phyloP scores from a whole-genome alignment of 2,888 invertebrate species.

The Andrena chrysosceles region DNA sequence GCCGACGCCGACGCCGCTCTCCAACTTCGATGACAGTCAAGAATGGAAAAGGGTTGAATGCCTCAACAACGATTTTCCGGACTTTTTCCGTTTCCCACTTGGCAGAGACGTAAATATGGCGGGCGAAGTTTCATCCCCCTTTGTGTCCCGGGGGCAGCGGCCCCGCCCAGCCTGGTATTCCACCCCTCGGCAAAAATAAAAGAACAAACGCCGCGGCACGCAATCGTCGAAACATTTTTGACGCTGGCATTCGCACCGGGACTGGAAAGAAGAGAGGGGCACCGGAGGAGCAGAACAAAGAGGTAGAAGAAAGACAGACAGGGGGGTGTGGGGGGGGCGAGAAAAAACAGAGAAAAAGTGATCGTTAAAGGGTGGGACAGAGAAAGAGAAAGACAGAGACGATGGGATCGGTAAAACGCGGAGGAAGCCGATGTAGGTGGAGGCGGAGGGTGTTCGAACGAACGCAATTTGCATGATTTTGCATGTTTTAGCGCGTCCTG shows the following conservation, averaged over 20 bases:
- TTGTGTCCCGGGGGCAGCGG: slow-evolving; percentile 72
- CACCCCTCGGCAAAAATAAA: slow-evolving; percentile 80
- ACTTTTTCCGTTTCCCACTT: slow-evolving; percentile 71
- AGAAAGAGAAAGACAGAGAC: slow-evolving; percentile 36
- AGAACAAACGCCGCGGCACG: slow-evolving; percentile 81
- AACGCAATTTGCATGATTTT: slow-evolving; percentile 84
- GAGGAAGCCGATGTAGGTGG: slow-evolving; percentile 69
- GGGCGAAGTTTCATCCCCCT: slow-evolving; percentile 82
- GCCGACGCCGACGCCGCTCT: background rate
- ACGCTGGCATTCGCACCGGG: slow-evolving; percentile 71
- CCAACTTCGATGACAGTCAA: slow-evolving; percentile 19
- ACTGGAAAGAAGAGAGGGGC: slow-evolving; percentile 35
- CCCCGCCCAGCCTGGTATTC: slow-evolving; percentile 80
- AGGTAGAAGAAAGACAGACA: slow-evolving; percentile 30
- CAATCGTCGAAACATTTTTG: slow-evolving; percentile 82
- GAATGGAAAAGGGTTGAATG: slow-evolving; percentile 42
- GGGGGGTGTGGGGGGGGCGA: slow-evolving; percentile 18
- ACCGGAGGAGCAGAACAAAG: slow-evolving; percentile 12
- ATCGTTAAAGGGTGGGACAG: slow-evolving; percentile 9
- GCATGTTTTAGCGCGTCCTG: slow-evolving; percentile 83
- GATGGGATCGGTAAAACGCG: slow-evolving; percentile 65
- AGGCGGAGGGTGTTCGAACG: slow-evolving; percentile 78
- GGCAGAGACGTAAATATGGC: slow-evolving; percentile 83
- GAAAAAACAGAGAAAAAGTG: slow-evolving; percentile 66
- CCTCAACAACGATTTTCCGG: slow-evolving; percentile 62